phyloP scores from a whole-genome alignment of 2,113 vertebrate genomes.

The Cynoglossus semilaevis region DNA sequence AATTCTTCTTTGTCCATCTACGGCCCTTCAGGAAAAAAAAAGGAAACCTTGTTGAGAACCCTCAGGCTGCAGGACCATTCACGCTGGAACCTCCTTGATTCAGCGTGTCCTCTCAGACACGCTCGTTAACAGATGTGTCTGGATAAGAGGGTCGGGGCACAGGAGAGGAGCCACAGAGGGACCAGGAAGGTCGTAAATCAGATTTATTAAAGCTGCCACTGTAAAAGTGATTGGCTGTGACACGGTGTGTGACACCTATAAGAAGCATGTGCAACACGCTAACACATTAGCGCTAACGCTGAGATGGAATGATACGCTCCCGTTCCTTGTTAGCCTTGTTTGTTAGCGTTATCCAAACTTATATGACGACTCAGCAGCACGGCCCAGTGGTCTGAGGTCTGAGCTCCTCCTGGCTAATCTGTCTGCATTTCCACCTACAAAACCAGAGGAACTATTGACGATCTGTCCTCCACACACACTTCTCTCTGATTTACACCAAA shows the following conservation, averaged over 20 bases:
- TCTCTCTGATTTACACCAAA: constrained; percentile 11
- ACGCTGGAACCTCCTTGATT: constrained; percentile 22
- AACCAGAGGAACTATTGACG: constrained; percentile 29
- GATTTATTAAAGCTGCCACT: constrained; percentile 49
- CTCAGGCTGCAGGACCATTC: constrained; percentile 17
- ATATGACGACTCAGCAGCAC: constrained; percentile 4
- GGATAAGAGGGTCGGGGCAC: constrained; percentile 14
- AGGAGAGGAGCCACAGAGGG: constrained; percentile 13
- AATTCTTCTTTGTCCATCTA: constrained; percentile 10
- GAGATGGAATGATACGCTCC: constrained; percentile 2
- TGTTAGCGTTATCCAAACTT: not conserved
- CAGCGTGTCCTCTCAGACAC: constrained; percentile 24
- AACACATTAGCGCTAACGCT: not conserved
- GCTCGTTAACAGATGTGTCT: constrained; percentile 43
- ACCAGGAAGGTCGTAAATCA: constrained; percentile 41
- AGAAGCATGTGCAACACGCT: constrained; percentile 39
- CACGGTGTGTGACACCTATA: constrained; percentile 33
- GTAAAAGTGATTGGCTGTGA: constrained; percentile 60
- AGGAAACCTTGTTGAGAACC: constrained; percentile 2
- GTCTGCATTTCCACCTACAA: constrained; percentile 17
- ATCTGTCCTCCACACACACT: constrained; percentile 29
- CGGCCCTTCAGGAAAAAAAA: not conserved
- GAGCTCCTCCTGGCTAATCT: constrained; percentile 25
- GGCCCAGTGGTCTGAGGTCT: not conserved
- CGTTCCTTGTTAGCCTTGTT: constrained; percentile 2